These are phyloP conservation scores for Astyanax mexicanus DNA, from an alignment of 2,797 vertebrate species.

Conservation along the genomic window DNA sequence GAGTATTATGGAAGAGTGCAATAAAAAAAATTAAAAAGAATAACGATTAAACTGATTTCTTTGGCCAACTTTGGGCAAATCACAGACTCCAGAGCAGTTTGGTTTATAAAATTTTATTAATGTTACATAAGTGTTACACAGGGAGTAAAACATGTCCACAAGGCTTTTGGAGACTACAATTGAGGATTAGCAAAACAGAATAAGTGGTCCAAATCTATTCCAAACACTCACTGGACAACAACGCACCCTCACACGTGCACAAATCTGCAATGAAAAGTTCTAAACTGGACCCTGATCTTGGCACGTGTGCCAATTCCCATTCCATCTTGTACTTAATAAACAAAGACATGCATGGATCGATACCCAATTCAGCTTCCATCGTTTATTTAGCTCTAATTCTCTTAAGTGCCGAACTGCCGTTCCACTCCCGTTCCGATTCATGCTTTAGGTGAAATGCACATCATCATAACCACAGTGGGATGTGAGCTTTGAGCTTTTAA, in stretches of 20 bases:
- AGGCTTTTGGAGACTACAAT: slow-evolving; percentile 91
- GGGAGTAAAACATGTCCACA: slow-evolving; percentile 93
- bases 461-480: slow-evolving; percentile 80
- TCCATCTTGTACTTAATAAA: slow-evolving; percentile 82
- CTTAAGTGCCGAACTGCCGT: slow-evolving; percentile 25
- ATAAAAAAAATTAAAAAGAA: too few species aligned
- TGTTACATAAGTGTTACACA: slow-evolving; percentile 94
- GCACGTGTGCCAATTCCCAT: slow-evolving; percentile 80
- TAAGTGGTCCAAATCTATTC: slow-evolving; percentile 90
- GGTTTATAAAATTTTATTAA: slow-evolving; percentile 99
- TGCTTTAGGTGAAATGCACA: slow-evolving; percentile 79
- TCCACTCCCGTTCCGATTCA: slow-evolving; percentile 65
- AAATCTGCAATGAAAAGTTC: slow-evolving; percentile 89
- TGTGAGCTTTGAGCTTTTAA: neutral
- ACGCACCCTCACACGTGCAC: slow-evolving; percentile 86
- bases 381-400: slow-evolving; percentile 37
- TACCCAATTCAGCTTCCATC: slow-evolving; percentile 22
- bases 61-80: neutral
- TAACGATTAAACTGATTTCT: too few species aligned
- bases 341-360: slow-evolving; percentile 73
- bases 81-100: slow-evolving; percentile 42
- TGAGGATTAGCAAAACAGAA: slow-evolving; percentile 88
- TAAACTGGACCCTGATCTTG: slow-evolving; percentile 80
- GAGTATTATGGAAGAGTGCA: too few species aligned
- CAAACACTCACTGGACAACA: slow-evolving; percentile 89